Conservation (phyloP, 2,113 vertebrate genomes). For the Onychorhynchus coronatus region DNA sequence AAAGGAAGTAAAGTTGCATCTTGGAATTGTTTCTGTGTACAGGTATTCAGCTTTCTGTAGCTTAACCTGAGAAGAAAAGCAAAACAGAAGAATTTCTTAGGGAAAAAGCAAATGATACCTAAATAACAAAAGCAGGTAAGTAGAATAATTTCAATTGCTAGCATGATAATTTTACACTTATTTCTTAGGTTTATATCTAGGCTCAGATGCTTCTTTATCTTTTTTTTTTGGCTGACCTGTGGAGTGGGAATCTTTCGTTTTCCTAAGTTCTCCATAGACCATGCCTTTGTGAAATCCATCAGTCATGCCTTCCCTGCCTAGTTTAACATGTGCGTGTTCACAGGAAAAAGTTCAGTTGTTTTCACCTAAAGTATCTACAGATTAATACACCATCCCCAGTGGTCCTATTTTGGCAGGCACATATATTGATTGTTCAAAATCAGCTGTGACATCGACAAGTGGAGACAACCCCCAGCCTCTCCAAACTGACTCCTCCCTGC, state of each 20-base stretch:
- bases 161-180: not conserved
- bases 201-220: not conserved
- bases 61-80: not conserved
- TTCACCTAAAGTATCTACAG: not conserved
- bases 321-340: not conserved
- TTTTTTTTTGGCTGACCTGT: not conserved
- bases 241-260: not conserved
- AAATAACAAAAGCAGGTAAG: not conserved
- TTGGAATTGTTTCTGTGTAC: not conserved
- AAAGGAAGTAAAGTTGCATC: not conserved
- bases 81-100: not conserved
- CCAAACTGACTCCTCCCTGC: not conserved
- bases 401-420: not conserved
- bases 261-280: not conserved
- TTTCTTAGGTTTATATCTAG: not conserved
- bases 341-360: not conserved
- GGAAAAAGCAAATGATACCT: not conserved
- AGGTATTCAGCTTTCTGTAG: not conserved
- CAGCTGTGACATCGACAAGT: not conserved
- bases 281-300: not conserved
- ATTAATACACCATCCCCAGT: not conserved
- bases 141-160: not conserved
- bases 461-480: accelerated
- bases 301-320: not conserved
- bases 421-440: not conserved